Evolutionary conservation across 2,888 invertebrate species (phyloP).

Genomic region (Cetonia aurata): DNA sequence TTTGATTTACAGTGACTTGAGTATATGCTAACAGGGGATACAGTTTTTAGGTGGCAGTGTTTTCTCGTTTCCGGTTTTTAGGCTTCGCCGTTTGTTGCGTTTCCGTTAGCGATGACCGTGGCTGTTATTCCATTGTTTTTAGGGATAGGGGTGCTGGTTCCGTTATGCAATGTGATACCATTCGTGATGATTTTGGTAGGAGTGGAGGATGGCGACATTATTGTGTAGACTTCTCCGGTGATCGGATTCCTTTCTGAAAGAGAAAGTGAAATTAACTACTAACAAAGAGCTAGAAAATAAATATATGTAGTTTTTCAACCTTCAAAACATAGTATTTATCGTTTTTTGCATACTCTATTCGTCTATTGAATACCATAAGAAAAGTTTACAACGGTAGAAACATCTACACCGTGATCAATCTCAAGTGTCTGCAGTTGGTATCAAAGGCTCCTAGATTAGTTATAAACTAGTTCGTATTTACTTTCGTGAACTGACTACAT

Average conservation of each 20-base stretch:
- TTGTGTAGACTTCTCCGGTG: slow-evolving; percentile 64
- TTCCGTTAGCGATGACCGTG: slow-evolving; percentile 50
- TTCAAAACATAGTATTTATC: no score
- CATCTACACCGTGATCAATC: no score
- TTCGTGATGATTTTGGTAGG: slow-evolving; percentile 61
- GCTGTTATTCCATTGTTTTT: slow-evolving; percentile 48
- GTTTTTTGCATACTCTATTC: no score
- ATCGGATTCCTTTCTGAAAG: slow-evolving; percentile 63
- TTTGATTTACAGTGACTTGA: not conserved
- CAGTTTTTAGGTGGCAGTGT: slow-evolving; percentile 1
- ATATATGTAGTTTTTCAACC: no score
- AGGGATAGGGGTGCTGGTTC: slow-evolving; percentile 50
- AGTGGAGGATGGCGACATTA: slow-evolving; percentile 60
- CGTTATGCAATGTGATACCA: slow-evolving; percentile 58
- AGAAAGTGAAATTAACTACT: no score
- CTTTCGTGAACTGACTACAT: no score
- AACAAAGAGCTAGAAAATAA: no score
- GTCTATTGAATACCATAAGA: no score
- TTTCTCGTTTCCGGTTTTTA: slow-evolving; percentile 45
- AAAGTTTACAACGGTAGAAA: no score
- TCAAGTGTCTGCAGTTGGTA: no score
- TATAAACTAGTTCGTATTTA: no score
- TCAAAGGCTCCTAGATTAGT: no score
- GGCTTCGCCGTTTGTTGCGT: slow-evolving; percentile 55
- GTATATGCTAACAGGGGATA: not conserved